These are phyloP conservation scores for Orthosia gracilis DNA, from an alignment of 2,888 invertebrate species.

Conservation along the genomic window DNA sequence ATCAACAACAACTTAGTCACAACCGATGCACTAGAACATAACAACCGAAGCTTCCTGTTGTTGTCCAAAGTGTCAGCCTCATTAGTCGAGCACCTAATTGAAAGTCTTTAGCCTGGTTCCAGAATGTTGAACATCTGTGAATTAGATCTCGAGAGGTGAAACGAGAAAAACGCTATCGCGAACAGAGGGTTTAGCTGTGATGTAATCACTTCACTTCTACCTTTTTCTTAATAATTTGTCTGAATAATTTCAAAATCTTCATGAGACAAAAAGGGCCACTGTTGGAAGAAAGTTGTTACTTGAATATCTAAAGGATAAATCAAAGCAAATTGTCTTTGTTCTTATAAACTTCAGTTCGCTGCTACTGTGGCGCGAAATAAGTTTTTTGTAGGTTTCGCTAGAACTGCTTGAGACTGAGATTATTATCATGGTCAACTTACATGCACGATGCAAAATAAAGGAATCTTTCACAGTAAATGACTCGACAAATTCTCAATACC, in stretches of 20 bases:
- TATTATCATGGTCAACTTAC: too few relatives aligned
- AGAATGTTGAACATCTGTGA: slow-evolving; percentile 22
- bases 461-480: background rate
- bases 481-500: too few relatives aligned
- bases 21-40: background rate
- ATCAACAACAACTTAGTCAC: background rate
- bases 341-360: background rate
- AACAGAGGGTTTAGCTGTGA: background rate
- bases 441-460: background rate
- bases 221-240: slow-evolving; percentile 1
- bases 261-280: background rate
- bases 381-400: background rate
- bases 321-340: too few relatives aligned
- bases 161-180: background rate
- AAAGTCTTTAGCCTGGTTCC: slow-evolving; percentile 5
- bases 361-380: background rate
- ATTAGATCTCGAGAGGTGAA: slow-evolving; percentile 20
- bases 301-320: too few relatives aligned
- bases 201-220: slow-evolving; percentile 25
- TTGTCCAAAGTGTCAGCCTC: background rate
- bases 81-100: slow-evolving; percentile 12
- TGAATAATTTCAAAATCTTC: slow-evolving; percentile 15
- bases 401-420: background rate
- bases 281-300: background rate
- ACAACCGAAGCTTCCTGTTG: background rate